These are phyloP conservation scores for Heteromurus nitidus DNA, from an alignment of 2,888 invertebrate genomes.

Conservation along the genomic window DNA sequence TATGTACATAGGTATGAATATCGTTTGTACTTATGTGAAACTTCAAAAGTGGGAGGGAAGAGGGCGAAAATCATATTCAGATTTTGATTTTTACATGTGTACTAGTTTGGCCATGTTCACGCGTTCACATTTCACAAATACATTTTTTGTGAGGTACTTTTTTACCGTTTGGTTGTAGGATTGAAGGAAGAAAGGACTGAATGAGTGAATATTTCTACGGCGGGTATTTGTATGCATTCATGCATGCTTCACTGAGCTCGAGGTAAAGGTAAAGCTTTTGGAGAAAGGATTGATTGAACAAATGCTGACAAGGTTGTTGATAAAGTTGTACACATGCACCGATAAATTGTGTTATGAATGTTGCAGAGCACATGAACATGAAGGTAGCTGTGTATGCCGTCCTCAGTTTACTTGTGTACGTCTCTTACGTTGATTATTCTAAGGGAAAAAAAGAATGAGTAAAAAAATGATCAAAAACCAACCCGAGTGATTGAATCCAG, in stretches of 20 bases:
- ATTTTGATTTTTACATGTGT: too few species aligned
- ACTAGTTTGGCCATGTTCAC: too few species aligned
- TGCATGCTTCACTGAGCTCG: slow-evolving; percentile 1
- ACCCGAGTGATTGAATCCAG: background rate
- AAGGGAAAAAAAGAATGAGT: background rate
- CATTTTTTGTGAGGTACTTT: background rate
- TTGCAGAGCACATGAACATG: background rate
- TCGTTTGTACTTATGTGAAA: too few species aligned
- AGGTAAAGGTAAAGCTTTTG: background rate
- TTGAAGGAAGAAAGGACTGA: slow-evolving; percentile 16
- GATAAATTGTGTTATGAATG: background rate
- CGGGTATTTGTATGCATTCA: slow-evolving; percentile 1
- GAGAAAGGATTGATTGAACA: slow-evolving; percentile 29
- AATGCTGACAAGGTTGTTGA: slow-evolving; percentile 32
- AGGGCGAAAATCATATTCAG: too few species aligned
- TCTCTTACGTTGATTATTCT: background rate
- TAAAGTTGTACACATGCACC: slow-evolving; percentile 1
- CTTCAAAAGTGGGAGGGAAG: too few species aligned
- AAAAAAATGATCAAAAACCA: slow-evolving; percentile 1
- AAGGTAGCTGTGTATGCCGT: too few species aligned
- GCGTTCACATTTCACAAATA: background rate
- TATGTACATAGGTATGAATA: background rate
- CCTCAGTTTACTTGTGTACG: background rate
- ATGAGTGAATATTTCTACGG: slow-evolving; percentile 24
- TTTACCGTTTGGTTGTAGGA: background rate